Evolutionary conservation across 2,888 invertebrate genomes (phyloP).

Genomic region (Empis livida): DNA sequence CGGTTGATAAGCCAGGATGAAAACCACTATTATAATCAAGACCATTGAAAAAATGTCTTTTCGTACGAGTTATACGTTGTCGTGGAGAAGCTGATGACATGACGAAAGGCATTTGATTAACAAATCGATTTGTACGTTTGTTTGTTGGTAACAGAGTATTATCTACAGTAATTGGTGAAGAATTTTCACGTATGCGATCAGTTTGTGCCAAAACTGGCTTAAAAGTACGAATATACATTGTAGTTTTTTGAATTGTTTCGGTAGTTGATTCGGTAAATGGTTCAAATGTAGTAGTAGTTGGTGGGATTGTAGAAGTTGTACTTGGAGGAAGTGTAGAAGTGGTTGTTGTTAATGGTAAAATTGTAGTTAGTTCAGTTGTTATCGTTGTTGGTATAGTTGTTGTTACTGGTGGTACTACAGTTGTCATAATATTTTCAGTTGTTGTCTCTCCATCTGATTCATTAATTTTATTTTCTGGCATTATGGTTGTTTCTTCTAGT

Average conservation of each 20-base stretch:
- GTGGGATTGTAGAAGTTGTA: constrained; percentile 5
- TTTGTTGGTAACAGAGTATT: not conserved
- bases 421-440: not conserved
- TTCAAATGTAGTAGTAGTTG: constrained; percentile 19
- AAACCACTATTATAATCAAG: too few relatives aligned
- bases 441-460: constrained; percentile 4
- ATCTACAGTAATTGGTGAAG: not conserved
- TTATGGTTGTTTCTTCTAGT: constrained; percentile 23
- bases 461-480: not conserved
- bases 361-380: constrained; percentile 6
- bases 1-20: too few relatives aligned
- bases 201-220: constrained; percentile 8
- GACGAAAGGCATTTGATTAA: too few relatives aligned
- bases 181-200: constrained; percentile 1
- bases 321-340: not conserved
- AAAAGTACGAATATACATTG: constrained; percentile 2
- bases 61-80: too few relatives aligned
- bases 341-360: not conserved
- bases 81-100: too few relatives aligned
- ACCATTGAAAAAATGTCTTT: too few relatives aligned
- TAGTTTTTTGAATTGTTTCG: constrained; percentile 8
- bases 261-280: constrained; percentile 15
- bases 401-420: constrained; percentile 5
- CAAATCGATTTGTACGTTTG: too few relatives aligned
- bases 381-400: constrained; percentile 13